Evolutionary conservation across 2,797 vertebrate genomes (phyloP), one percentile per base, ranked within the genome.

Genomic region (Mormyrops attenuatus): DNA sequence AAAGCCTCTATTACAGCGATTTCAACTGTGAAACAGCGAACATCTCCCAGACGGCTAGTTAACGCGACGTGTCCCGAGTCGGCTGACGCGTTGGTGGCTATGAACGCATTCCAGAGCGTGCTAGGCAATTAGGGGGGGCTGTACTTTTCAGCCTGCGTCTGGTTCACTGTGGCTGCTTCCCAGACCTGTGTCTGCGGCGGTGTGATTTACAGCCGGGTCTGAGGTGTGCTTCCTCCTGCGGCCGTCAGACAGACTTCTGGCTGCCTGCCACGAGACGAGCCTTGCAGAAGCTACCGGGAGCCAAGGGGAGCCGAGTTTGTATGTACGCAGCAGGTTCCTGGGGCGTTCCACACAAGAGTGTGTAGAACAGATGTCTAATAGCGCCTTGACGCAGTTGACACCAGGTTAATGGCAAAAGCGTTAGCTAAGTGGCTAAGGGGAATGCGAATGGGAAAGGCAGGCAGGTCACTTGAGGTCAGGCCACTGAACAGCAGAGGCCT

Each of bases 21-120:
- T 91, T 89, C 89, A 91, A 91, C 90, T 77, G 87, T 55, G 91
- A 66, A 8, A 30, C 88, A 1, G 55, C 0, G 7, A 57, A 34
- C 2, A 20, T 15, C 26, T 60, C 38, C 34, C 73, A 41, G 15
- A 80, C 73, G 11, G 38, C 34, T n/a, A 80, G 73, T 44, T 80
- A 80, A 80, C 47, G 6, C 34, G 2, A 15, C 3, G 30, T 66
- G 26, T 34, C 9, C 38, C 3, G 5, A 80, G 17, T 57, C n/a
- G 38, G 38, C 73, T 80, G 73, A 41, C 73, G 41, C 41, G 17
- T n/a, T 44, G 34, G 73, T 80, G 41, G 34, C 73, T 44, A 20
- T 80, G 73, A 80, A n/a, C 73, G 73, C 6, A 44, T 80, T 73
- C 66, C 66, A 38, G 30, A 17, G 66, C 66, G 2, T 30, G 0